Evolutionary conservation across 1,140 invertebrate genomes (phyloP).

Genomic region (Drosophila busckii): DNA sequence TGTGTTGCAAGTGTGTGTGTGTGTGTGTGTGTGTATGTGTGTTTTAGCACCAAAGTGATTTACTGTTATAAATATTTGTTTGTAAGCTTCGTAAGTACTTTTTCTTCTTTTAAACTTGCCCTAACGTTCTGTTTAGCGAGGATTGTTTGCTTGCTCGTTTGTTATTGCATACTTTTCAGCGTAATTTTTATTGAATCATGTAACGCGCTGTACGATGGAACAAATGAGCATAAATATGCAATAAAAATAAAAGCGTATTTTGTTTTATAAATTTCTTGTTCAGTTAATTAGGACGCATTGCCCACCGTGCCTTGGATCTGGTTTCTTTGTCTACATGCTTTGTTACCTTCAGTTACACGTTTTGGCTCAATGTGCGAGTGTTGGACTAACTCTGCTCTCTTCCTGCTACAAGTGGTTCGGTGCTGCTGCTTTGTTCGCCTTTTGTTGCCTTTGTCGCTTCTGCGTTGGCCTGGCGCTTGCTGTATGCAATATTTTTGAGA

Average conservation of each 20-base stretch:
- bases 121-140: conserved; percentile 23
- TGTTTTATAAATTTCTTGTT: no score
- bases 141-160: conserved; percentile 8
- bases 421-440: conserved; percentile 4
- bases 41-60: conserved; percentile 71
- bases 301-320: conserved; percentile 26
- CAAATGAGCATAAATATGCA: no score
- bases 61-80: conserved; percentile 77
- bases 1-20: background rate
- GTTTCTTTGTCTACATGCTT: conserved; percentile 15
- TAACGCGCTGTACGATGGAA: no score
- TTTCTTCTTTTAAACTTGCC: conserved; percentile 51
- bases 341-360: conserved; percentile 39
- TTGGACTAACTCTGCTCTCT: conserved; percentile 13
- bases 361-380: conserved; percentile 34
- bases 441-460: conserved; percentile 13
- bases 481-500: conserved; percentile 30
- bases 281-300: no score
- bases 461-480: conserved; percentile 12
- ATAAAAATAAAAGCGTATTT: no score
- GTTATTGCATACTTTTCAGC: conserved; percentile 70
- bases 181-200: conserved; percentile 76
- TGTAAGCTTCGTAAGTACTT: conserved; percentile 76
- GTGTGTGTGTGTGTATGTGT: background rate
- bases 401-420: background rate